A percentile compares a stretch with the other conserved stretches of the same genome.
phyloP scores from a whole-genome alignment of 1,140 invertebrate species.

The Cyclina sinensis region DNA sequence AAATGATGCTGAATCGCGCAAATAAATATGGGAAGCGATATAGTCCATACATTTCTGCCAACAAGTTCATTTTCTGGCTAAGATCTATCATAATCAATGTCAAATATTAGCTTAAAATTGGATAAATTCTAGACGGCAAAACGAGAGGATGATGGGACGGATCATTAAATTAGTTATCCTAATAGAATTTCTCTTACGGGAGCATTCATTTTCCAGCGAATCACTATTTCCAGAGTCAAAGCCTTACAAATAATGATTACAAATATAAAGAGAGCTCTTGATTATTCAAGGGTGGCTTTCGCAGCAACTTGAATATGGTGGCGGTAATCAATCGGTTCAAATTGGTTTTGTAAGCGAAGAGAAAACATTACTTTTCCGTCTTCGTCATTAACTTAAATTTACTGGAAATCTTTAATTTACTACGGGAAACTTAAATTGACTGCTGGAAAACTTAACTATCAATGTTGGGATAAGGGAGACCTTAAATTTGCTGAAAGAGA shows the following conservation, averaged over 20 bases:
- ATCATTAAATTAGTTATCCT: conserved; percentile 62
- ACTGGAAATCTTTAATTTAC: too few species aligned
- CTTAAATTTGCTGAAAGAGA: too few species aligned
- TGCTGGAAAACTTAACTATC: too few species aligned
- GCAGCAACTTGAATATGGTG: conserved; percentile 30
- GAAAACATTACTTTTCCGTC: background rate
- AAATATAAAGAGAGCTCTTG: background rate
- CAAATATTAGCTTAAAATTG: conserved; percentile 66
- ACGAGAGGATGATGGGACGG: conserved; percentile 51
- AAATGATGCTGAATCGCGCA: conserved; percentile 46
- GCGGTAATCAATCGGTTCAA: background rate
- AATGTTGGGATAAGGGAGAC: too few species aligned
- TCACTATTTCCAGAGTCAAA: conserved; percentile 2
- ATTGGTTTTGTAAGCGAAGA: conserved; percentile 10
- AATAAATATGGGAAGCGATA: conserved; percentile 55
- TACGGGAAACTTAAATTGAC: too few species aligned
- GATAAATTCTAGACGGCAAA: conserved; percentile 58
- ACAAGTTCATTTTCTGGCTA: conserved; percentile 52
- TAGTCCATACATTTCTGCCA: conserved; percentile 62
- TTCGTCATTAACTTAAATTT: background rate
- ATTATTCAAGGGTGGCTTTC: conserved; percentile 6
- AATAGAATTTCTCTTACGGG: conserved; percentile 41
- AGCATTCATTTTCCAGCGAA: conserved; percentile 26
- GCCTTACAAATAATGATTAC: conserved; percentile 44
- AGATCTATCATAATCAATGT: conserved; percentile 62